Base-by-base conservation (phyloP, 2,888 invertebrate species). In the Drosophila falleni region DNA sequence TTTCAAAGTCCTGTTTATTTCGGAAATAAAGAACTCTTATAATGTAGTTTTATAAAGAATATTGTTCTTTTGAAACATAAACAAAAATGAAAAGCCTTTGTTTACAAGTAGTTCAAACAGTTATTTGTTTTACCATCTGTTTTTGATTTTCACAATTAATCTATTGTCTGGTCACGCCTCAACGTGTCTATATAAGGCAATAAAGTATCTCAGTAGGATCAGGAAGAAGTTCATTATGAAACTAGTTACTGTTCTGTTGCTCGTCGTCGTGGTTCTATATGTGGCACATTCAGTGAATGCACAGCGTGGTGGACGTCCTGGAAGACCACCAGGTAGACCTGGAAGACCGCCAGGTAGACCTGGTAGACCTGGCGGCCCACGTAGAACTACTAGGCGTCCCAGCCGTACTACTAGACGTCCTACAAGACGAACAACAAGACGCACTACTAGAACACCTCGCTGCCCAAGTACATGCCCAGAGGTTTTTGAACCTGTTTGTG, bases 191-290 rank as follows among this genome's bases (percentile, higher is more conserved):
- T 51, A 54, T 31, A 54, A 54, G 19, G 10, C 16, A 16, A 31
- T 1, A 9, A n/a, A 26, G 11, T 35, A 8, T 19, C 15, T 11
- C 26, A 13, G 29, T 16, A 9, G 13, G 9, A 54, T 31, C 41
- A 54, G 11, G 41, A 4, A 31, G 16, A 31, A 42, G 5, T 19
- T 19, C 26, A 54, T 5, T 10, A 62, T 62, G 62, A 54, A 54
- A 23, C 29, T 33, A 23, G 37, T 62, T 11, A 47, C 62, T 13
- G 11, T 62, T 2, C 19, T 62, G 11, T 46, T 62, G 39, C n/a
- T 54, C 2, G 10, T 39, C 10, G 31, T 46, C 1, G 62, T 62
- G 1, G 19, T 55, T 11, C 31, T 46, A n/a, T 55, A 46, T 39
- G 54, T 55, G 19, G 31, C 46, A 8, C 9, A 13, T 16, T 62